Base-by-base conservation (phyloP, 1,140 invertebrate genomes). In the Zaprionus africanus region DNA sequence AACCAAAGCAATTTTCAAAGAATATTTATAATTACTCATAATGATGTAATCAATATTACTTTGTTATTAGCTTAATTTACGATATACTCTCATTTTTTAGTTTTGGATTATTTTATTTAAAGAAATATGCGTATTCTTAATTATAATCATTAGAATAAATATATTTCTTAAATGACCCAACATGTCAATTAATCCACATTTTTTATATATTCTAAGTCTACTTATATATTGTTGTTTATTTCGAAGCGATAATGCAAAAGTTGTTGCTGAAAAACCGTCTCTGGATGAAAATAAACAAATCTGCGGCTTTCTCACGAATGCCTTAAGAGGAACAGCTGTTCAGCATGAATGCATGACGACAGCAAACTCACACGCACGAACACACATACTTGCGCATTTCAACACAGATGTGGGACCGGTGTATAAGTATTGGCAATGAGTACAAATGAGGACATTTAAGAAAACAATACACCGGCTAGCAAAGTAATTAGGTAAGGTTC, bases 281-380 rank as follows among this genome's bases (percentile, higher is more conserved):
- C 19, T 7, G 17, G 59, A 61, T 57, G 19, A 67, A 77, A 73
- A 77, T 62, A 77, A 77, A 76, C 61, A 60, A 72, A 72, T 72
- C 49, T 7, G n/a, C 31, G 41, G 49, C 70, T 71, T 76, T 76
- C 73, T 59, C 73, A 76, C 73, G 60, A 51, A 59, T 64, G 41
- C 67, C 36, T 53, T 34, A 34, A 60, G 67, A 80, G 56, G 78
- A 88, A 90, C 85, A 88, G 84, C 84, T 87, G 83, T 87, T 87
- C 65, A 75, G 46, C 67, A 78, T 87, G 77, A 76, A 62, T 76
- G 67, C 67, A 62, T 72, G 17, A 7, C 60, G 24, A 26, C 6
- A 31, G 24, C 56, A 71, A 24, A 68, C 58, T 46, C 12, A 66
- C 31, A 19, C 41, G 19, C 24, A 51, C 36, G 19, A 11, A 46